These are phyloP conservation scores for Nyctalus aviator DNA, from an alignment of 2,797 vertebrate species.

Conservation along the genomic window DNA sequence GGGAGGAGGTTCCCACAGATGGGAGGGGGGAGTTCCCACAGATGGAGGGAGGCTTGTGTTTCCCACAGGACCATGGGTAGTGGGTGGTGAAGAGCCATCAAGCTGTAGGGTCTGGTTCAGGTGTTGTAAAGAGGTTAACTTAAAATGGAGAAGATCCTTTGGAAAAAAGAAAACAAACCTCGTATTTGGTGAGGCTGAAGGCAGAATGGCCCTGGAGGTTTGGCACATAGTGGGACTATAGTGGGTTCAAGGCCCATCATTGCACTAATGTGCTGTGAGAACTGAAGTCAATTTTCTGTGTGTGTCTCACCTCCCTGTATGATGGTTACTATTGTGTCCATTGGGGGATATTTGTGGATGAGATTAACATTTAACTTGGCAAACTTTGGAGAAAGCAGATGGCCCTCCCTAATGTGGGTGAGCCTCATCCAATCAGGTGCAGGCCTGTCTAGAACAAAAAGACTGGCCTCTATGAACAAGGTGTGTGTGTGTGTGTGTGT, in stretches of 20 bases:
- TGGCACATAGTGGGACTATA: not conserved
- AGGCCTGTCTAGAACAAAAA: not conserved
- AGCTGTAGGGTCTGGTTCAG: conserved; percentile 34
- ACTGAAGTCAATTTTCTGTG: not conserved
- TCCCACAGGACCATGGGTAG: conserved; percentile 65
- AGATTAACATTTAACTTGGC: not conserved
- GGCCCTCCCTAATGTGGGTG: not conserved
- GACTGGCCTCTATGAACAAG: not conserved
- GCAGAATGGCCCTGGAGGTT: conserved; percentile 8
- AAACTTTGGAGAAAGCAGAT: not conserved
- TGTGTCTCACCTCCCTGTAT: not conserved
- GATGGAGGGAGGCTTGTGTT: not conserved
- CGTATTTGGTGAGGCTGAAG: not conserved
- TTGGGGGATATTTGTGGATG: not conserved
- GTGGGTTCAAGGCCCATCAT: not conserved
- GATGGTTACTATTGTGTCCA: not conserved
- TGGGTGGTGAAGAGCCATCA: conserved; percentile 72
- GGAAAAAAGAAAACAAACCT: not conserved
- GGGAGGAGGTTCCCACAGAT: no score
- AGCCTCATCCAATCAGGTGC: not conserved
- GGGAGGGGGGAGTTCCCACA: no score
- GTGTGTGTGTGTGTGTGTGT: no score
- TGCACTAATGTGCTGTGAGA: not conserved
- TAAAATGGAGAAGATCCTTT: not conserved
- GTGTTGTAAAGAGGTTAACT: conserved; percentile 1